Conservation (phyloP, 23 tunicate genomes). For the Halocynthia roretzi region DNA sequence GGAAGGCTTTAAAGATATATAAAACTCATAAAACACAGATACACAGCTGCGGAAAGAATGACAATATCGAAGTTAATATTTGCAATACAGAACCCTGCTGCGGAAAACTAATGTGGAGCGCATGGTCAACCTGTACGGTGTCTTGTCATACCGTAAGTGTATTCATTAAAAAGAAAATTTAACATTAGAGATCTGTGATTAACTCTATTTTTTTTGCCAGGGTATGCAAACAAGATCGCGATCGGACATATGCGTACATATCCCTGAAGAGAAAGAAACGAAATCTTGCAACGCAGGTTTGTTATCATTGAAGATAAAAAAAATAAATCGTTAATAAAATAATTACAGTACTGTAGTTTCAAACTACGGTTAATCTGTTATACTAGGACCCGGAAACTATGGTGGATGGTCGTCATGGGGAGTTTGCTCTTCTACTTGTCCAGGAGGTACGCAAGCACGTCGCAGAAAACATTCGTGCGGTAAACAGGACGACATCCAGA, state of each 20-base stretch:
- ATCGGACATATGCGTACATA: constrained; percentile 41
- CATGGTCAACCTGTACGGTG: constrained; percentile 75
- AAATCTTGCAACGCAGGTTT: constrained; percentile 62
- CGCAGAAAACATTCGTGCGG: constrained; percentile 70
- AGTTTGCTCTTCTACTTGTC: constrained; percentile 77
- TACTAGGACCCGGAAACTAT: constrained; percentile 69
- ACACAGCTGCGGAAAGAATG: constrained; percentile 12
- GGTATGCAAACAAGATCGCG: constrained; percentile 52
- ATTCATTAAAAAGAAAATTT: background rate
- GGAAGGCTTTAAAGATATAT: no score
- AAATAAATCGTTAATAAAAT: background rate
- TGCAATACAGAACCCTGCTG: constrained; percentile 60
- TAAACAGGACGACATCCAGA: constrained; percentile 32
- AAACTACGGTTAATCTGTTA: background rate
- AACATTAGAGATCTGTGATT: no score
- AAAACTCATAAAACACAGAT: no score
- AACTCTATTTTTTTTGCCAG: constrained; percentile 5
- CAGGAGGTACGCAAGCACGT: constrained; percentile 61
- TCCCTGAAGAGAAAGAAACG: constrained; percentile 55
- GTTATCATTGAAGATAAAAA: background rate
- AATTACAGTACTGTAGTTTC: background rate
- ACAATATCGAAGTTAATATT: constrained; percentile 14
- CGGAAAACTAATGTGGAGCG: constrained; percentile 55
- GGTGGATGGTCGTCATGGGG: constrained; percentile 89
- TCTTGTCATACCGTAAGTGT: constrained; percentile 50